Conservation (phyloP, 2,797 vertebrate species). For the Chaunax sp. region DNA sequence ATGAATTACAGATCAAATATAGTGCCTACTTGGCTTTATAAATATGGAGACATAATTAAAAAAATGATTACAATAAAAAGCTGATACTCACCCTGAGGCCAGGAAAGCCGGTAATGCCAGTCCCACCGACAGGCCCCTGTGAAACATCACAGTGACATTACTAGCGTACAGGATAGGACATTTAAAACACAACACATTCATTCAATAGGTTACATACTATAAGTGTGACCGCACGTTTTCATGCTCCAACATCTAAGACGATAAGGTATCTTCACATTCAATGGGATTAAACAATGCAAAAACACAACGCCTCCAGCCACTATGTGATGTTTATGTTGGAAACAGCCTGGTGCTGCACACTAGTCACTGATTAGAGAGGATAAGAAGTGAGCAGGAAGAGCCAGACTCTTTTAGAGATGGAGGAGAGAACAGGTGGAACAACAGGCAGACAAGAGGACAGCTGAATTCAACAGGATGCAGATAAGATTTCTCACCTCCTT, state of each 20-base stretch:
- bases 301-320: too few relatives aligned
- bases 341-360: not conserved
- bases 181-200: constrained; percentile 39
- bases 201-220: not conserved
- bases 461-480: rapidly evolving
- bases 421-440: not conserved
- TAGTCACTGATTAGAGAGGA: constrained; percentile 4
- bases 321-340: not conserved
- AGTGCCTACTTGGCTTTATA: not conserved
- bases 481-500: constrained; percentile 85
- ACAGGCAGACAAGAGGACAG: not conserved
- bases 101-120: constrained; percentile 92
- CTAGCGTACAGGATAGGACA: constrained; percentile 58
- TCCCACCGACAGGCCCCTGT: constrained; percentile 90
- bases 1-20: not conserved
- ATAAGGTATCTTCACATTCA: not conserved
- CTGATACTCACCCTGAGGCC: constrained; percentile 91
- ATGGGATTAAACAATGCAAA: too few relatives aligned
- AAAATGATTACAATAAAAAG: not conserved
- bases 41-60: constrained; percentile 13
- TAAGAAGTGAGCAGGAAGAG: not conserved
- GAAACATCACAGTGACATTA: constrained; percentile 74
- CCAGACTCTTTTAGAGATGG: not conserved
- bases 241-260: not conserved
- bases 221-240: not conserved